Evolutionary conservation across 2,888 invertebrate genomes (phyloP), one percentile per base, ranked within the genome.

Genomic region (Lasioglossum oenotherae): DNA sequence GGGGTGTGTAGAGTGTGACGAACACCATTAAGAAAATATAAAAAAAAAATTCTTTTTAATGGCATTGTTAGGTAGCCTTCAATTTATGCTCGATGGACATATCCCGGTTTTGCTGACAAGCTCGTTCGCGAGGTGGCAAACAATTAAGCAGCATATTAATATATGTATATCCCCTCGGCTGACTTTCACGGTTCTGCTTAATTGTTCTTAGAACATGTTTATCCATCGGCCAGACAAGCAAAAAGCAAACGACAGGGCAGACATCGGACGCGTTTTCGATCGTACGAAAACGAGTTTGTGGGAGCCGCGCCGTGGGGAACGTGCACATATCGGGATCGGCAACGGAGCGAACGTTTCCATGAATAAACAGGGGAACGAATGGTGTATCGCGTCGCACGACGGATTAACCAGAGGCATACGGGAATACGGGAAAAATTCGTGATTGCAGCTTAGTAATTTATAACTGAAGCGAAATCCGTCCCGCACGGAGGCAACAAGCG

Each of bases 51-150:
- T 6, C 23, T 1, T 19, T 38, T 23, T 23, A 38, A 69, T 69
- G 67, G 19, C 38, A 41, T 41, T 71, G 10, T 71, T 71, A 23
- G n/a, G n/a, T 41, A n/a, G 23, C 71, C 38, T 38, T 71, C 14
- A n/a, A 14, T n/a, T 41, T 14, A 38, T 14, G 41, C 10, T 8
- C 41, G 71, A 71, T 5, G 12, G 12, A 71, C 71, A 10, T n/a
- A n/a, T n/a, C n/a, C n/a, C 4, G 14, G 4, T 38, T 71, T 12
- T 14, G 41, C n/a, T 41, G 71, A 71, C n/a, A n/a, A n/a, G 38
- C 41, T 85, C 85, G 87, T 85, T 79, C 81, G 69, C 72, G 16
- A 80, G 27, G 67, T 78, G 81, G 64, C 75, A 64, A 78, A 69
- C 69, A 60, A 77, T 74, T 46, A 74, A 78, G 71, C 69, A 60